phyloP scores from a whole-genome alignment of 2,113 vertebrate genomes.

The Oostethus manadensis region DNA sequence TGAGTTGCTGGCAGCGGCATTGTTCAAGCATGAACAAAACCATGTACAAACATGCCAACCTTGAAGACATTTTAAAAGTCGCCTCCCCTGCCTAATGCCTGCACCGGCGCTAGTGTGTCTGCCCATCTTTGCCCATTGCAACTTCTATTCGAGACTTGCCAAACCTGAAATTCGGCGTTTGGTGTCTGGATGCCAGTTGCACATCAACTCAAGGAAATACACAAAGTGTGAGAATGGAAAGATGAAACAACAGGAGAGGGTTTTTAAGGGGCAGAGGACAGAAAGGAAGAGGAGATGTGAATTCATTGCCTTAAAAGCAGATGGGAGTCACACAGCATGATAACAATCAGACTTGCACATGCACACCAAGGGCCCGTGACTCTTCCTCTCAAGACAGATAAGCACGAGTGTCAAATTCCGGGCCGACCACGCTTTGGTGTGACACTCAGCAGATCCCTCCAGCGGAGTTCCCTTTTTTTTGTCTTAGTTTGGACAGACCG shows the following conservation, averaged over 20 bases:
- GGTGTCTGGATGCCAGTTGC: constrained; percentile 2
- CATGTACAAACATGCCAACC: no score
- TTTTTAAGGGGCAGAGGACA: constrained; percentile 4
- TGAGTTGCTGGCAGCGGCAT: no score
- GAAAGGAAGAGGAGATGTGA: constrained; percentile 41
- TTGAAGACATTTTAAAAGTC: no score
- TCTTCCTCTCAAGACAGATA: neutral
- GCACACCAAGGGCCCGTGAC: constrained; percentile 1
- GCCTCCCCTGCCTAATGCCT: no score
- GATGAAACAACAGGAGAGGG: neutral
- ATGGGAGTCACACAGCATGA: constrained; percentile 52
- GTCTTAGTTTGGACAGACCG: neutral
- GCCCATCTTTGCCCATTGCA: no score
- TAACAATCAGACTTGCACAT: constrained; percentile 49
- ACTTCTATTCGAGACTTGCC: constrained; percentile 6
- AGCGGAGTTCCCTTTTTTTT: constrained; percentile 6
- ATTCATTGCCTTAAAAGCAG: constrained; percentile 66
- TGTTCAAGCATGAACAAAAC: no score
- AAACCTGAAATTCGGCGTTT: constrained; percentile 22
- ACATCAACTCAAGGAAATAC: constrained; percentile 8
- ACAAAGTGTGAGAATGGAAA: neutral
- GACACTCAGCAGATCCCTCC: constrained; percentile 12
- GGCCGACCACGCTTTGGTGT: constrained; percentile 2
- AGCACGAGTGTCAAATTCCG: constrained; percentile 4
- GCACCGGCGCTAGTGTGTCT: no score